phyloP scores from a whole-genome alignment of 2,888 invertebrate genomes.

The Ptilodon capucinus region DNA sequence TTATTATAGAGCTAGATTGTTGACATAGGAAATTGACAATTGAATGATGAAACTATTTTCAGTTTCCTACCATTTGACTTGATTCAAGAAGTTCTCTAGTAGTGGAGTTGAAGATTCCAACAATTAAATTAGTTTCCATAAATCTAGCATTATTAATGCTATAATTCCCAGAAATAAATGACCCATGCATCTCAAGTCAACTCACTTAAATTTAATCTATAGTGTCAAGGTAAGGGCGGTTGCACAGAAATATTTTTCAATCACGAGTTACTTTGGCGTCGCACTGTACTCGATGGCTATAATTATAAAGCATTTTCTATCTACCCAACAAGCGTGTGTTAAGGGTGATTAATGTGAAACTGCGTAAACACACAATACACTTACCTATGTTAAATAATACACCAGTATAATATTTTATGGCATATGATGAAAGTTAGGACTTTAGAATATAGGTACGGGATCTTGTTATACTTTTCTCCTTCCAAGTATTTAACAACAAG shows the following conservation, averaged over 20 bases:
- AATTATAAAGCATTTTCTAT: constrained; percentile 24
- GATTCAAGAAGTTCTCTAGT: too few relatives aligned
- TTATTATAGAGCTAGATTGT: too few relatives aligned
- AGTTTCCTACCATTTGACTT: too few relatives aligned
- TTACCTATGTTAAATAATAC: constrained; percentile 19
- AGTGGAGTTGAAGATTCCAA: too few relatives aligned
- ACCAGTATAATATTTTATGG: neutral
- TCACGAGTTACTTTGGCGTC: constrained; percentile 21
- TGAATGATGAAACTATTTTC: too few relatives aligned
- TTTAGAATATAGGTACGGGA: neutral
- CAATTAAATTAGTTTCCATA: too few relatives aligned
- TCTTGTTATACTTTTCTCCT: neutral
- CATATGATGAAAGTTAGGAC: neutral
- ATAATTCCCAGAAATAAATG: too few relatives aligned
- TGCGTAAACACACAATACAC: constrained; percentile 12
- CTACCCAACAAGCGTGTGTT: constrained; percentile 13
- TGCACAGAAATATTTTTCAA: constrained; percentile 20
- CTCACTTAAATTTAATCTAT: neutral
- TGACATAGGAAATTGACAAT: too few relatives aligned
- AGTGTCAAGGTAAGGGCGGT: constrained; percentile 2
- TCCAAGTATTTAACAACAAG: neutral
- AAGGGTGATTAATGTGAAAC: constrained; percentile 16
- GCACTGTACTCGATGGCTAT: constrained; percentile 19
- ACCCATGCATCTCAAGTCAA: too few relatives aligned
- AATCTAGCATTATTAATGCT: too few relatives aligned